Evolutionary conservation across 2,888 invertebrate genomes (phyloP), one percentile per base, ranked within the genome.

Genomic region (Stenotaenia linearis): DNA sequence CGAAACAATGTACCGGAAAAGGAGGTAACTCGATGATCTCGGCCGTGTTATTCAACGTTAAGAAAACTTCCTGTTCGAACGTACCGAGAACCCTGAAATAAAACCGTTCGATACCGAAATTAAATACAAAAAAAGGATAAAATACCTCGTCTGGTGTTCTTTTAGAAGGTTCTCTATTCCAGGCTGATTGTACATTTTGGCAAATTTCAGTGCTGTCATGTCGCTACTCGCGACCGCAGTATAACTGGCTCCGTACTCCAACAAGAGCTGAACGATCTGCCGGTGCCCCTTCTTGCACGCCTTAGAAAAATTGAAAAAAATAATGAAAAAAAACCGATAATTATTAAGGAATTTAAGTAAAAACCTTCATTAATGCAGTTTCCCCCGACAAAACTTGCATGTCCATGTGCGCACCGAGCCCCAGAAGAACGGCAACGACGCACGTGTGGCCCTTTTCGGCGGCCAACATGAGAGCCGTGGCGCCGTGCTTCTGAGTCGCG

Each of bases 1-100:
- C 84, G 81, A 86, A 85, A 81, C 86, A 85, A 82, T 87, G 87
- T 12, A 86, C 82, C 2, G 85, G 85, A 80, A 87, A 87, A 77
- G 86, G 82, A 30, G 84, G n/a, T n/a, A n/a, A 83, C 77, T 84
- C 83, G 69, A 84, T 80, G 28, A 86, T 84, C 28, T 83, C 81
- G 69, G 86, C 86, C 10, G 85, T 85, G 80, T 84, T 84, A 80
- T 85, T 84, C 45, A 86, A 80, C 1, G 85, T 85, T n/a, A 83
- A 80, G 7, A 83, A 80, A 28, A 86, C 85, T 81, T 85, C 84
- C 40, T 82, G 82, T 80, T 85, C 84, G 83, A 86, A 86, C 80
- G 84, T 85, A 28, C 83, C 79, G 50, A 84, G 84, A 77, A 86
- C 82, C 80, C 86, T 86, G 83, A 23, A n/a, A n/a, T n/a, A n/a